Conservation (phyloP, 2,797 vertebrate species). For the Pampus argenteus region DNA sequence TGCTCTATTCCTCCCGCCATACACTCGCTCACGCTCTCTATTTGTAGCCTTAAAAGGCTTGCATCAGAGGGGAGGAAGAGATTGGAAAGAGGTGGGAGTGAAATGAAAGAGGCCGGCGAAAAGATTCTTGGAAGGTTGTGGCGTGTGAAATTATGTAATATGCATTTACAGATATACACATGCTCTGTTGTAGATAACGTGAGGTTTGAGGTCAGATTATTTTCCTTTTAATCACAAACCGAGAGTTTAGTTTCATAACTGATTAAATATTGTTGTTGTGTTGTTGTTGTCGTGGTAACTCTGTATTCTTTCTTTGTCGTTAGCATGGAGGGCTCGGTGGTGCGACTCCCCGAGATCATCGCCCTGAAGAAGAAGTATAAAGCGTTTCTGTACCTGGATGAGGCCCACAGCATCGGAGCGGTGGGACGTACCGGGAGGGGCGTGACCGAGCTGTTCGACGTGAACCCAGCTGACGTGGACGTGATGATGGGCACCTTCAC, state of each 20-base stretch:
- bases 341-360: conserved; percentile 91
- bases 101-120: conserved; percentile 48
- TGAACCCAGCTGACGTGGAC: conserved; percentile 91
- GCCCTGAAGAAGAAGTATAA: conserved; percentile 98
- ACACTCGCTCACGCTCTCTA: conserved; percentile 55
- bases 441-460: conserved; percentile 87
- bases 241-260: conserved; percentile 24
- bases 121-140: conserved; percentile 51
- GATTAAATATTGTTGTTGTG: conserved; percentile 11
- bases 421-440: conserved; percentile 90
- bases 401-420: conserved; percentile 96
- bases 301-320: conserved; percentile 26
- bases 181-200: conserved; percentile 13
- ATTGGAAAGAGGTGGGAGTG: conserved; percentile 46
- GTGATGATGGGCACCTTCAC: conserved; percentile 98
- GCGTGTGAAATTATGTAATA: conserved; percentile 49
- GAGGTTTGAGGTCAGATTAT: conserved; percentile 15
- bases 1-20: conserved; percentile 52
- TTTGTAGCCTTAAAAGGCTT: conserved; percentile 73
- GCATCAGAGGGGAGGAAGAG: conserved; percentile 44
- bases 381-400: conserved; percentile 96
- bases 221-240: conserved; percentile 15
- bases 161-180: conserved; percentile 43
- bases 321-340: conserved; percentile 98
- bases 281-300: neutral